Evolutionary conservation across 2,797 vertebrate genomes (phyloP).

Genomic region (Ficedula albicollis): DNA sequence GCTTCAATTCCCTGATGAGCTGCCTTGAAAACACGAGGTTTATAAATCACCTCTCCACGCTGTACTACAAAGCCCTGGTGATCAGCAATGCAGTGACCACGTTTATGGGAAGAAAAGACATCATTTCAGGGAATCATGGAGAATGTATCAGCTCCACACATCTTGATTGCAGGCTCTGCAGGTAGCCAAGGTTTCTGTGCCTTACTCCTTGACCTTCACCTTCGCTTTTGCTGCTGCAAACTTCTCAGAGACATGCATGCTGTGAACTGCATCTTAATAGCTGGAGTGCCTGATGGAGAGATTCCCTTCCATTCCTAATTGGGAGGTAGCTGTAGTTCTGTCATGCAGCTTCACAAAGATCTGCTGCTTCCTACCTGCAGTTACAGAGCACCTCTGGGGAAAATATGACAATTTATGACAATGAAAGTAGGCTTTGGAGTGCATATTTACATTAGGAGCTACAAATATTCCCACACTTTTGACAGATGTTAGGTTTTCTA

Average conservation of each 20-base stretch:
- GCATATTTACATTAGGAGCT: not conserved
- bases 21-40: constrained; percentile 23
- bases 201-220: constrained; percentile 53
- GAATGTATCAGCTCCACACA: constrained; percentile 26
- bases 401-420: not conserved
- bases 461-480: not conserved
- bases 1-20: constrained; percentile 53
- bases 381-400: not conserved
- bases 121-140: constrained; percentile 30
- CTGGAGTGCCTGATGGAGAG: not conserved
- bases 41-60: constrained; percentile 9
- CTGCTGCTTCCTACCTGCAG: not conserved
- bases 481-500: not conserved
- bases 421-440: not conserved
- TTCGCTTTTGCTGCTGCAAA: constrained; percentile 26
- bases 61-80: not conserved
- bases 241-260: not conserved
- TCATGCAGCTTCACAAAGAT: not conserved
- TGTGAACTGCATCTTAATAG: constrained; percentile 49
- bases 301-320: constrained; percentile 8
- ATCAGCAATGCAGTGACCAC: constrained; percentile 35
- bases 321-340: not conserved
- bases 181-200: constrained; percentile 49
- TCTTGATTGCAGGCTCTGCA: constrained; percentile 57
- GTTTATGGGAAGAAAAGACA: constrained; percentile 36